phyloP scores from a whole-genome alignment of 1,140 invertebrate species.

The Cardiocondyla obscurior region DNA sequence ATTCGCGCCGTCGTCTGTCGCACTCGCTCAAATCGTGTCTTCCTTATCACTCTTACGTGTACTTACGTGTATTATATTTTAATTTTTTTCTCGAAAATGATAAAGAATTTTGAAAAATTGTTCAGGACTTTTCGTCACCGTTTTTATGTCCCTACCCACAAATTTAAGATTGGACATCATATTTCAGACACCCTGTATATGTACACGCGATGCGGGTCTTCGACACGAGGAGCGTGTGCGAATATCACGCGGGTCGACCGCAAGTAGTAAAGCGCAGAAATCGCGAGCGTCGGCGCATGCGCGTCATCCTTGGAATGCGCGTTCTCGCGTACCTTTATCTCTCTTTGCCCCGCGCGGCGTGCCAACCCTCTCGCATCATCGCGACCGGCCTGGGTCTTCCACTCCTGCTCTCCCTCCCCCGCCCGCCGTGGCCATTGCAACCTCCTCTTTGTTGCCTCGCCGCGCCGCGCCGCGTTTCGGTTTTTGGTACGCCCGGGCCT shows the following conservation, averaged over 20 bases:
- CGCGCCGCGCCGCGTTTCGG: background rate
- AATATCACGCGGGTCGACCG: conserved; percentile 57
- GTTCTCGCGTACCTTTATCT: conserved; percentile 53
- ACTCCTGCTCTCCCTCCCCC: conserved; percentile 17
- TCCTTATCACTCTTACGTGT: too few relatives aligned
- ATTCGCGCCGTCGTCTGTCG: too few relatives aligned
- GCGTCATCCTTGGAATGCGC: conserved; percentile 78
- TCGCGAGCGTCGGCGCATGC: conserved; percentile 68
- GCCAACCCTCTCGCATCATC: conserved; percentile 18
- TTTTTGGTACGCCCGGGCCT: conserved; percentile 4
- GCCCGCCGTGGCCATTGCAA: conserved; percentile 26
- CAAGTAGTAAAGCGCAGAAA: conserved; percentile 24
- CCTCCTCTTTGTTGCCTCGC: conserved; percentile 56
- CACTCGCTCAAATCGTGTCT: too few relatives aligned
- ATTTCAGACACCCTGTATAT: too few relatives aligned
- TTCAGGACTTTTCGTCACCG: too few relatives aligned
- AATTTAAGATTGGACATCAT: too few relatives aligned
- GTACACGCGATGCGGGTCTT: background rate
- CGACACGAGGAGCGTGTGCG: conserved; percentile 64
- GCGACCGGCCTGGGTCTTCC: conserved; percentile 19
- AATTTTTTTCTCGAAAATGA: too few relatives aligned
- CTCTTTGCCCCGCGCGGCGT: too few relatives aligned
- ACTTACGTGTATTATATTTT: too few relatives aligned
- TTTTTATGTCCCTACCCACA: too few relatives aligned
- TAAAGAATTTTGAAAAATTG: too few relatives aligned